Evolutionary conservation across 2,888 invertebrate species (phyloP).

Genomic region (Hypselothyrea guttata): DNA sequence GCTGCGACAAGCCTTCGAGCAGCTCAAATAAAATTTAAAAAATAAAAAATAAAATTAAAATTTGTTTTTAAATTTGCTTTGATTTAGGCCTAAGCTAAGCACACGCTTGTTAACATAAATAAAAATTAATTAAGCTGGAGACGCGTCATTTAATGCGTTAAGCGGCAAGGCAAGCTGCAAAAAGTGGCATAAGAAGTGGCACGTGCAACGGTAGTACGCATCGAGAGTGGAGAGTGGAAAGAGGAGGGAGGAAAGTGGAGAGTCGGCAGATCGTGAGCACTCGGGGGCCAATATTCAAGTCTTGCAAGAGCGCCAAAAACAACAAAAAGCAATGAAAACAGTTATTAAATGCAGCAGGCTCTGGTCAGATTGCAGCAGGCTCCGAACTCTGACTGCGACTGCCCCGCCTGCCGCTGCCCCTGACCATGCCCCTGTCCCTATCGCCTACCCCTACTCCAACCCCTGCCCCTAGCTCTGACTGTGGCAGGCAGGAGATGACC

Average conservation of each 20-base stretch:
- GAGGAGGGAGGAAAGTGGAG: no score
- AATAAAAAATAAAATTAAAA: no score
- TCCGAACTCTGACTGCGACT: slow-evolving; percentile 6
- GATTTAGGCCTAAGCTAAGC: slow-evolving; percentile 51
- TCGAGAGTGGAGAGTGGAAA: no score
- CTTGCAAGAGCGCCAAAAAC: slow-evolving; percentile 6
- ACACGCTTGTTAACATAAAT: slow-evolving; percentile 64
- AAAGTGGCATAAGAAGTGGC: slow-evolving; percentile 53
- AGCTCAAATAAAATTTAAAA: slow-evolving; percentile 80
- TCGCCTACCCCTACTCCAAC: slow-evolving; percentile 11
- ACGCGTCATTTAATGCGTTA: slow-evolving; percentile 62
- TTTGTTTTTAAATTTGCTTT: no score
- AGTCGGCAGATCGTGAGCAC: slow-evolving; percentile 63
- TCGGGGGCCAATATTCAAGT: slow-evolving; percentile 56
- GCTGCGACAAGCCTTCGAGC: slow-evolving; percentile 90
- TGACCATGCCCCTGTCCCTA: slow-evolving; percentile 11
- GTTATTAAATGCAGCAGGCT: slow-evolving; percentile 75
- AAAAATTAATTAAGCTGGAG: slow-evolving; percentile 69
- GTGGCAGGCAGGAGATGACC: slow-evolving; percentile 39
- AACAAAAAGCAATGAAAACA: slow-evolving; percentile 57
- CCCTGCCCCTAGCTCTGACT: slow-evolving; percentile 9
- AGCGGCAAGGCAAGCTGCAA: slow-evolving; percentile 67
- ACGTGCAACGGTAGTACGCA: slow-evolving; percentile 52
- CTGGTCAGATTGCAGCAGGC: slow-evolving; percentile 73
- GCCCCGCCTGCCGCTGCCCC: no score